Conservation (phyloP, 2,888 invertebrate species). For the Vanessa cardui region DNA sequence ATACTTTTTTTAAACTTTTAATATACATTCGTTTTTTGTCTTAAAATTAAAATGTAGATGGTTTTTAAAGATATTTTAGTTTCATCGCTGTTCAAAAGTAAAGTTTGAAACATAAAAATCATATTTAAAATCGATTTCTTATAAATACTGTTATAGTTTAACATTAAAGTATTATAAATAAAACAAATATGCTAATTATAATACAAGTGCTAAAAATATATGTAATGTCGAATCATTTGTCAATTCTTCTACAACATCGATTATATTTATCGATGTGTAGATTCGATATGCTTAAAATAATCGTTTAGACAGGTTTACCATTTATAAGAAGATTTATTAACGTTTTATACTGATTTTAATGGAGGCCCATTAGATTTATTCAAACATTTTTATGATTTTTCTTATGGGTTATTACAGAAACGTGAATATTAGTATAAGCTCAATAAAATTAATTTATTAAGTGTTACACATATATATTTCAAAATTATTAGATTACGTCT, state of each 20-base stretch:
- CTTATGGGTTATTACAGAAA: slow-evolving; percentile 18
- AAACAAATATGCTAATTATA: slow-evolving; percentile 23
- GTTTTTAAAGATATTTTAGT: too few species aligned
- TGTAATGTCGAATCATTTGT: slow-evolving; percentile 37
- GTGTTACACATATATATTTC: not conserved
- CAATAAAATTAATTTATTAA: slow-evolving; percentile 8
- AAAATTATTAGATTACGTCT: not conserved
- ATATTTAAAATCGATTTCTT: too few species aligned
- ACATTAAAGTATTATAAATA: not conserved
- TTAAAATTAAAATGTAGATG: too few species aligned
- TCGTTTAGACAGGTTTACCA: slow-evolving; percentile 40
- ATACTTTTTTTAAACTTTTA: too few species aligned
- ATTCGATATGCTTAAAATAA: slow-evolving; percentile 41
- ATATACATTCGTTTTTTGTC: too few species aligned
- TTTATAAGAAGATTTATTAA: slow-evolving; percentile 44
- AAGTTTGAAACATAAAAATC: too few species aligned
- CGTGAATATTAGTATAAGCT: slow-evolving; percentile 6
- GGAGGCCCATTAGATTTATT: slow-evolving; percentile 37
- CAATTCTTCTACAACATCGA: slow-evolving; percentile 33
- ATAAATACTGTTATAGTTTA: too few species aligned
- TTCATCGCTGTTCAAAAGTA: too few species aligned
- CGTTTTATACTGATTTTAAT: slow-evolving; percentile 45
- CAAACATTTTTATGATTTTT: slow-evolving; percentile 34
- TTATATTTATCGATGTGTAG: slow-evolving; percentile 29
- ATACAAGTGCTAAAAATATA: slow-evolving; percentile 10